Conservation (phyloP, 2,797 vertebrate species). For the Lepilemur septentrionalis region DNA sequence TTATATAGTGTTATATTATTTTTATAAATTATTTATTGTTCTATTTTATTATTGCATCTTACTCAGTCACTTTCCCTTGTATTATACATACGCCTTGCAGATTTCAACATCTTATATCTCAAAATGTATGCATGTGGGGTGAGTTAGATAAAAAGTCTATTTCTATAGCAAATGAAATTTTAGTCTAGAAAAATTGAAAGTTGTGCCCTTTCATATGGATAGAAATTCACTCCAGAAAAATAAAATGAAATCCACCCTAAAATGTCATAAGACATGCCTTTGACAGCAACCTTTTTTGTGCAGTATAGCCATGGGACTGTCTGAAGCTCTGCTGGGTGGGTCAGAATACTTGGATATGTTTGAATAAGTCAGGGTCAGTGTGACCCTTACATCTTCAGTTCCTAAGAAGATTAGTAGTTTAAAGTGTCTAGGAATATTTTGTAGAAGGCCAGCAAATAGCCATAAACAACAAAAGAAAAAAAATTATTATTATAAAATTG, state of each 20-base stretch:
- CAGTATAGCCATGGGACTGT: background rate
- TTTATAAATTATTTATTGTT: background rate
- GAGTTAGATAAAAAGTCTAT: background rate
- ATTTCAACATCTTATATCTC: background rate
- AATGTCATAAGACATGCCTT: background rate
- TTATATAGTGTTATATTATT: background rate
- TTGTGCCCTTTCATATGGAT: background rate
- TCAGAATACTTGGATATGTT: constrained; percentile 26
- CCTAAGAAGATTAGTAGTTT: constrained; percentile 4
- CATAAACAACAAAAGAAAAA: constrained; percentile 42
- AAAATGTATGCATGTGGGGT: background rate
- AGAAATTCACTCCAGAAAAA: background rate
- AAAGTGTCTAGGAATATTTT: background rate
- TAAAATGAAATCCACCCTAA: background rate
- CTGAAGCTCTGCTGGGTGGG: background rate
- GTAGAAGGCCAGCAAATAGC: background rate
- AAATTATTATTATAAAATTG: background rate
- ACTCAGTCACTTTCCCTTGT: background rate
- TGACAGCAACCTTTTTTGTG: background rate
- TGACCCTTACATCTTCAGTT: constrained; percentile 32
- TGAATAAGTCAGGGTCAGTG: constrained; percentile 46
- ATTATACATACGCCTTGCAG: background rate
- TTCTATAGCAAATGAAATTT: constrained; percentile 16
- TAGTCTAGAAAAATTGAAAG: background rate
- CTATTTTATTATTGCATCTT: background rate